A percentile compares a stretch with the other conserved stretches of the same genome.
Evolutionary conservation across 2,888 invertebrate genomes (phyloP).

Genomic region (Drosophila lutescens): DNA sequence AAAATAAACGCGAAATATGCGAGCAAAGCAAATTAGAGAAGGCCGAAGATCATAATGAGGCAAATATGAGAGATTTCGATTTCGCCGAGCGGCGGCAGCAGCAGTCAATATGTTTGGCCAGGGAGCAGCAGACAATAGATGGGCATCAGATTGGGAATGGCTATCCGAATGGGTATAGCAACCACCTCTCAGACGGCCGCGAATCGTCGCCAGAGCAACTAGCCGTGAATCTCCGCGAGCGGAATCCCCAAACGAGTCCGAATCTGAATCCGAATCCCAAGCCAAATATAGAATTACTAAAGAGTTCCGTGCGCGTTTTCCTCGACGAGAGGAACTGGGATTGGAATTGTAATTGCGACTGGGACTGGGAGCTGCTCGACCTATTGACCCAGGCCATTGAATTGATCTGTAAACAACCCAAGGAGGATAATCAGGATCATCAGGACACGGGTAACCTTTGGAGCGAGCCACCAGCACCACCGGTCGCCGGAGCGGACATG

Average conservation of each 20-base stretch:
- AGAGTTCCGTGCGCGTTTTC: constrained; percentile 58
- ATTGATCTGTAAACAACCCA: constrained; percentile 45
- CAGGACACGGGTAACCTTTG: constrained; percentile 64
- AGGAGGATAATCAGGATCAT: too few relatives aligned
- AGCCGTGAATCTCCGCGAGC: constrained; percentile 58
- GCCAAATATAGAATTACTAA: constrained; percentile 66
- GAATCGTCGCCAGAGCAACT: constrained; percentile 79
- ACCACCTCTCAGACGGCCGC: constrained; percentile 79
- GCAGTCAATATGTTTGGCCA: constrained; percentile 69
- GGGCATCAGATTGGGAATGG: constrained; percentile 16
- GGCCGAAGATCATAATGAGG: constrained; percentile 65
- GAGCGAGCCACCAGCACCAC: constrained; percentile 34
- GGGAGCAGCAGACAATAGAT: constrained; percentile 65
- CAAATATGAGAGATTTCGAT: constrained; percentile 63
- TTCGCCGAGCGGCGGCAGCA: constrained; percentile 25
- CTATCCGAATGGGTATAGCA: constrained; percentile 20
- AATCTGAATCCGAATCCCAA: constrained; percentile 17
- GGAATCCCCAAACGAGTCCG: constrained; percentile 37
- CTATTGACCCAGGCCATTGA: constrained; percentile 61
- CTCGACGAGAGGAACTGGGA: constrained; percentile 41
- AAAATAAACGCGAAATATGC: constrained; percentile 74
- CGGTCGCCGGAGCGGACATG: constrained; percentile 52
- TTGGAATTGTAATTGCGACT: not conserved
- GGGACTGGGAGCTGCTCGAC: constrained; percentile 60
- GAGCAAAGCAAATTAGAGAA: constrained; percentile 71